Evolutionary conservation across 2,113 vertebrate genomes (phyloP).

Genomic region (Rhinoptilus africanus): DNA sequence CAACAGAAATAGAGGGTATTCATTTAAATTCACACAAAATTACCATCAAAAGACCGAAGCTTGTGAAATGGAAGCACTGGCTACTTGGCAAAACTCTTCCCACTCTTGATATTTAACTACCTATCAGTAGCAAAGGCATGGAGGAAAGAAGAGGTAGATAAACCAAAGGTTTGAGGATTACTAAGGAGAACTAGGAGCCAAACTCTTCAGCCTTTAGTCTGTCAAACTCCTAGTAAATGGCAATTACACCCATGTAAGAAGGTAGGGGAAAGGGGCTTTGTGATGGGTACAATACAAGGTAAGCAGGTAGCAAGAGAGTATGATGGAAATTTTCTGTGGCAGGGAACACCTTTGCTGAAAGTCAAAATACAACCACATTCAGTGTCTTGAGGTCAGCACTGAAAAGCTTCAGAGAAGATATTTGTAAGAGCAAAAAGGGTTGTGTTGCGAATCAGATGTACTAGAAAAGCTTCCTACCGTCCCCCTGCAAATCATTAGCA

Average conservation of each 20-base stretch:
- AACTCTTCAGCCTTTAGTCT: not conserved
- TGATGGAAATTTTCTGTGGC: not conserved
- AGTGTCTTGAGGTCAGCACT: not conserved
- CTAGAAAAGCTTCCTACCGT: not conserved
- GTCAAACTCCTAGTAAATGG: not conserved
- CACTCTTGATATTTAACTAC: not conserved
- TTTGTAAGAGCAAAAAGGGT: not conserved
- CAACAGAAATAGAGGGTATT: not conserved
- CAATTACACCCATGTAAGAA: not conserved
- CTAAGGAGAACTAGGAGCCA: not conserved
- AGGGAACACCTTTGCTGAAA: not conserved
- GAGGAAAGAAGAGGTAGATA: not conserved
- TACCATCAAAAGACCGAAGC: not conserved
- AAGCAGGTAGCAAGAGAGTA: not conserved
- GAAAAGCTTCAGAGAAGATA: not conserved
- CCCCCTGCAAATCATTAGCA: not conserved
- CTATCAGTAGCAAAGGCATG: not conserved
- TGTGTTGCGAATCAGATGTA: not conserved
- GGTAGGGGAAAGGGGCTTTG: not conserved
- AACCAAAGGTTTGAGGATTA: not conserved
- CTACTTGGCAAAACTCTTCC: not conserved
- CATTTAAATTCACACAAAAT: not conserved
- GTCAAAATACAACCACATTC: not conserved
- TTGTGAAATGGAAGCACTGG: not conserved
- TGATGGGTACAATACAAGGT: not conserved